phyloP scores from a whole-genome alignment of 2,797 vertebrate genomes.

The Sebastes matsubarae region DNA sequence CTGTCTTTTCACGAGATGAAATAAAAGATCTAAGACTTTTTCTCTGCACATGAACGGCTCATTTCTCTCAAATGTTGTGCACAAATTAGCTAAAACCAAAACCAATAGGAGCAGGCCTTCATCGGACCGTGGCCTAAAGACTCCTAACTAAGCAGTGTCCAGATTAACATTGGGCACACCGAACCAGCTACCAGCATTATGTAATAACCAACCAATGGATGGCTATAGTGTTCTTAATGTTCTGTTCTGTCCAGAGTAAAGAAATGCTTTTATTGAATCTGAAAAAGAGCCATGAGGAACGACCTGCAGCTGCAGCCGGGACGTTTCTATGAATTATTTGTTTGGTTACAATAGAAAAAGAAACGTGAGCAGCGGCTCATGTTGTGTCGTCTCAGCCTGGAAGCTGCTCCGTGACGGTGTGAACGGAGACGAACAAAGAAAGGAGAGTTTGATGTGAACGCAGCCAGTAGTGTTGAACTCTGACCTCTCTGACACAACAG shows the following conservation, averaged over 20 bases:
- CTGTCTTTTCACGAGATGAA: no score
- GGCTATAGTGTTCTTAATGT: no score
- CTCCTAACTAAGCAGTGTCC: not conserved
- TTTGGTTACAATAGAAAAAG: not conserved
- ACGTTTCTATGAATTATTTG: not conserved
- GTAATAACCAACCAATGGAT: no score
- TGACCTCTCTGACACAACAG: not conserved
- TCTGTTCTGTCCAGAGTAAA: no score
- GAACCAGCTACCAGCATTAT: not conserved
- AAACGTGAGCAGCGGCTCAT: not conserved
- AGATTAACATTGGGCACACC: not conserved
- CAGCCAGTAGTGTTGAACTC: not conserved
- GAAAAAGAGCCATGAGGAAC: rapidly evolving
- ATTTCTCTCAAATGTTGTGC: no score
- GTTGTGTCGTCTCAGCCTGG: not conserved
- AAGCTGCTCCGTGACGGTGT: not conserved
- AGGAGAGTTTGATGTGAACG: not conserved
- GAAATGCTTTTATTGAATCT: no score
- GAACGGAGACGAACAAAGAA: not conserved
- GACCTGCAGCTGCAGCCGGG: not conserved
- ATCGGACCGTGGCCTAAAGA: rapidly evolving
- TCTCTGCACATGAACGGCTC: no score
- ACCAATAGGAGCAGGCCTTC: not conserved
- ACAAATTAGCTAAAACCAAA: no score
- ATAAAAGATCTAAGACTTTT: no score